Conservation (phyloP, 1,140 invertebrate genomes). For the Periplaneta americana region DNA sequence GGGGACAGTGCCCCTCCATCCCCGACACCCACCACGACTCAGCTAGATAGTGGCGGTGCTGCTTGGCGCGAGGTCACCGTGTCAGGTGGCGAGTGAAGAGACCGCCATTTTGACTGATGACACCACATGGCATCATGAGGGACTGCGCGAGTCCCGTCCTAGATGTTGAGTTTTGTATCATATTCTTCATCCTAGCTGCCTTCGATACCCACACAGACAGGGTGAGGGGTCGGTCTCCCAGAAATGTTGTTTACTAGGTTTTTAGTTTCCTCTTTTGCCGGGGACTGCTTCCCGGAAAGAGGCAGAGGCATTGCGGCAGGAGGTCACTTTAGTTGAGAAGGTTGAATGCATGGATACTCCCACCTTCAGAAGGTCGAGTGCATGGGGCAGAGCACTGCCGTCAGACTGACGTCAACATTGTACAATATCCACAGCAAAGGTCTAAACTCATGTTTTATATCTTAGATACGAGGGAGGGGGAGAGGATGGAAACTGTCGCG, state of each 20-base stretch:
- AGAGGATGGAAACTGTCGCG: background rate
- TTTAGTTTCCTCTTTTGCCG: background rate
- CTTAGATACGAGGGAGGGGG: background rate
- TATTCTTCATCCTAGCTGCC: background rate
- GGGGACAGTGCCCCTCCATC: constrained; percentile 34
- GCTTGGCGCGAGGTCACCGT: constrained; percentile 43
- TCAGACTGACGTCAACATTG: background rate
- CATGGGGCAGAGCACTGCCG: background rate
- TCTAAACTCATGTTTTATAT: background rate
- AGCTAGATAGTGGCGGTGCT: constrained; percentile 32
- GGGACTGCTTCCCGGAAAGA: too few relatives aligned
- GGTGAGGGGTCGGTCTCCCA: background rate
- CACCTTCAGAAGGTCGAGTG: background rate
- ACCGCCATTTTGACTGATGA: background rate
- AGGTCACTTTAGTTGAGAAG: background rate
- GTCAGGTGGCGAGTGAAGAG: constrained; percentile 41
- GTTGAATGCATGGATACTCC: background rate
- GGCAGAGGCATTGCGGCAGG: background rate
- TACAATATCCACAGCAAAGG: background rate
- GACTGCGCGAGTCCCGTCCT: background rate
- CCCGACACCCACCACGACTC: constrained; percentile 33
- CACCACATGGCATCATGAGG: background rate
- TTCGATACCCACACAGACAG: background rate
- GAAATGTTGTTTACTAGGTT: background rate
- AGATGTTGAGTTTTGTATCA: background rate